Evolutionary conservation across 1,140 invertebrate species (phyloP).

Genomic region (Halesus radiatus): DNA sequence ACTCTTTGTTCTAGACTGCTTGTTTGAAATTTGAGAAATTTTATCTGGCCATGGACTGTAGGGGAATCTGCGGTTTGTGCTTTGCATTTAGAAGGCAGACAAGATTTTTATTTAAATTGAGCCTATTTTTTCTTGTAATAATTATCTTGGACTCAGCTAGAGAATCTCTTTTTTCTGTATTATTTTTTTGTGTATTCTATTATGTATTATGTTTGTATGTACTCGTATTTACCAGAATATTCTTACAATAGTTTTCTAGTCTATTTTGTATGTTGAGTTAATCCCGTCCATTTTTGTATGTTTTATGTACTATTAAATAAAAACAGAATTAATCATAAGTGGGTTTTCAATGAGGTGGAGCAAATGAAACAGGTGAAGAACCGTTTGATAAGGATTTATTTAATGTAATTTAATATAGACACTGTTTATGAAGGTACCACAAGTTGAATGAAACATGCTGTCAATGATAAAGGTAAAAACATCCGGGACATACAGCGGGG

Average conservation of each 20-base stretch:
- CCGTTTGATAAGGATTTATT: constrained; percentile 55
- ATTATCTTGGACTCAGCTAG: too few species aligned
- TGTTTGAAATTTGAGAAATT: too few species aligned
- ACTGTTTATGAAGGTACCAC: constrained; percentile 69
- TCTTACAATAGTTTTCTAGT: constrained; percentile 27
- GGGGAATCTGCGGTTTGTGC: too few species aligned
- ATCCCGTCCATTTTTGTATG: constrained; percentile 32
- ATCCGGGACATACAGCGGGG: background rate
- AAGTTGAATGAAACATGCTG: constrained; percentile 37
- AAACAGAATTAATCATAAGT: background rate
- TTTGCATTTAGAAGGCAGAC: too few species aligned
- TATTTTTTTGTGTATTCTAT: too few species aligned
- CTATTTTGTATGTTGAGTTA: background rate
- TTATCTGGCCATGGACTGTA: too few species aligned
- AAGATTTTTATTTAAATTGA: too few species aligned
- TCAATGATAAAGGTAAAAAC: constrained; percentile 14
- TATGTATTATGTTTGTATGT: too few species aligned
- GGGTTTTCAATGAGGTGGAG: background rate
- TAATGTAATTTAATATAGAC: constrained; percentile 69
- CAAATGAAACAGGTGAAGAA: constrained; percentile 31
- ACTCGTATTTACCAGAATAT: background rate
- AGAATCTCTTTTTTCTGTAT: too few species aligned
- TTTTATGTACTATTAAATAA: constrained; percentile 35
- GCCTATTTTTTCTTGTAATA: too few species aligned
- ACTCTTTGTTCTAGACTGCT: too few species aligned